A percentile compares a stretch with the other conserved stretches of the same genome.
Evolutionary conservation across 2,797 vertebrate species (phyloP).

Genomic region (Allobates femoralis): DNA sequence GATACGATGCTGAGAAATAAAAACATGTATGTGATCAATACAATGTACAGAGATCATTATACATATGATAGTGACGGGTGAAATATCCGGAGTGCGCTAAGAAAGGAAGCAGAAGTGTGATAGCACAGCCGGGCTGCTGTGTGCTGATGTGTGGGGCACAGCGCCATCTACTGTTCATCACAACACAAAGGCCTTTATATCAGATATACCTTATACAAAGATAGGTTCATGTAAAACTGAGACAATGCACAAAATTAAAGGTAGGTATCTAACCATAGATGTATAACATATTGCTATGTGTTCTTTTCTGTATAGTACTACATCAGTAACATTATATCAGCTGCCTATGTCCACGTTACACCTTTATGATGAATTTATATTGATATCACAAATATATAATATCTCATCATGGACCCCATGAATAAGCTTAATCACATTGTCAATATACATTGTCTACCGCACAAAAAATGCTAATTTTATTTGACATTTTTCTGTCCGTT

Average conservation of each 20-base stretch:
- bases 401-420: background rate
- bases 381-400: background rate
- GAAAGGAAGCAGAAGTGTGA: constrained; percentile 8
- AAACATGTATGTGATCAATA: background rate
- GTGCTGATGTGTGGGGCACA: constrained; percentile 26
- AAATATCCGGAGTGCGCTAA: background rate
- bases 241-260: background rate
- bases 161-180: constrained; percentile 50
- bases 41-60: background rate
- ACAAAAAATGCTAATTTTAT: background rate
- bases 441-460: too few relatives aligned
- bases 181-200: background rate
- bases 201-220: background rate
- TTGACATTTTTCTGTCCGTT: background rate
- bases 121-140: background rate
- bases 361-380: background rate
- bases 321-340: background rate
- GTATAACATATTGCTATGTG: background rate
- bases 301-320: background rate
- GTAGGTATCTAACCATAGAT: background rate
- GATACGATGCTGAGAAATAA: too few relatives aligned
- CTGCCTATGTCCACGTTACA: background rate
- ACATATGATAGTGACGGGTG: background rate
- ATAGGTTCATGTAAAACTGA: too few relatives aligned
- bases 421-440: background rate